Evolutionary conservation across 2,888 invertebrate genomes (phyloP), one percentile per base, ranked within the genome.

Genomic region (Lathronympha strigana): DNA sequence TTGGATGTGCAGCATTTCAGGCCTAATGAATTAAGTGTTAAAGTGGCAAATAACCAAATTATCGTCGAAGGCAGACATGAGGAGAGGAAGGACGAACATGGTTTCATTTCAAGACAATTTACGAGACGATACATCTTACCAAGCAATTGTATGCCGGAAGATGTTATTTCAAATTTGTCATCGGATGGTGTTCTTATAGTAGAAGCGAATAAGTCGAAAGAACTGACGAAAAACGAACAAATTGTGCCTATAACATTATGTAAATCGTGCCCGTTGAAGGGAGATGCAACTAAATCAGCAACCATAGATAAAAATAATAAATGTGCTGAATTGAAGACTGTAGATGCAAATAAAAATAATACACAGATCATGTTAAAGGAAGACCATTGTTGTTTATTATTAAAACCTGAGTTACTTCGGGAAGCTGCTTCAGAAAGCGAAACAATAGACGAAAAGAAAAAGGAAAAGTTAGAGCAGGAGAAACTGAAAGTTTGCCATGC

Each of bases 1-100:
- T 78, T 95, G 62, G 95, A 95, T 73, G 94, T 95, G 1, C 94
- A 94, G 74, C 94, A 95, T 74, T 95, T 95, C 76, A 83, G 93
- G 4, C 95, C 95, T 0, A 92, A 93, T 17, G 95, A 95, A 83
- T 93, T 96, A 31, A 93, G 93, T 0, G 95, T 95, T 0, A 95
- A 95, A 82, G 93, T 94, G 0, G 87, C 89, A 9, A 93, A 94
- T 67, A 92, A 92, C 68, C 92, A 91, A 70, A 91, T 95, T 31
- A 83, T 95, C 9, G 93, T 95, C 9, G 94, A 94, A 78, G 93
- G 88, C 2, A 91, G 86, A 70, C 93, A 93, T 69, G 89, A 92
- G 67, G 93, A 93, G 64, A 83, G 85, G 68, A 76, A 80, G 45
- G 93, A 93, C 63, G 84, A 88, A 38, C 88, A 91, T 68, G 93